Conservation (phyloP, 1,140 invertebrate species). For the Tachypleus tridentatus region DNA sequence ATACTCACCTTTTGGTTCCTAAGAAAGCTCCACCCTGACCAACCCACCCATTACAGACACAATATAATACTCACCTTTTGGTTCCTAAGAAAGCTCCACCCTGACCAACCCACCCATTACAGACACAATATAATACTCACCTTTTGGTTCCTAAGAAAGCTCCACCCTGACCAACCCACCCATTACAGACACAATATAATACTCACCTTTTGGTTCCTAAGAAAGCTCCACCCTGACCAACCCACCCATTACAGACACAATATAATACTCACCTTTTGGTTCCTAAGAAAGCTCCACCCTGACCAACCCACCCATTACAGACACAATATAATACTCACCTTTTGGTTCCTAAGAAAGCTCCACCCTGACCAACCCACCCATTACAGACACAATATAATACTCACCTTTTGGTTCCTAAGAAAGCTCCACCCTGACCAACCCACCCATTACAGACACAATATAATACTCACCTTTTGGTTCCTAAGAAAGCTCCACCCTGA, state of each 20-base stretch:
- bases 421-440: conserved; percentile 90
- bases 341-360: conserved; percentile 91
- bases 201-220: conserved; percentile 94
- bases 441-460: too few relatives aligned
- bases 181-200: too few relatives aligned
- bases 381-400: too few relatives aligned
- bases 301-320: conserved; percentile 95
- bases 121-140: too few relatives aligned
- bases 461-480: conserved; percentile 96
- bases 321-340: too few relatives aligned
- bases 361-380: conserved; percentile 94
- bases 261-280: too few relatives aligned
- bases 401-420: conserved; percentile 92
- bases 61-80: too few relatives aligned
- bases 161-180: conserved; percentile 92
- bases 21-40: conserved; percentile 87
- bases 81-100: conserved; percentile 94
- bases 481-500: conserved; percentile 87
- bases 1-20: conserved; percentile 94
- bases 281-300: conserved; percentile 89
- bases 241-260: too few relatives aligned
- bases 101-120: conserved; percentile 93
- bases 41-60: conserved; percentile 99
- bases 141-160: conserved; percentile 93
- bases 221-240: conserved; percentile 85